Conservation (phyloP, 2,797 vertebrate genomes). For the Sebastes flavidus region DNA sequence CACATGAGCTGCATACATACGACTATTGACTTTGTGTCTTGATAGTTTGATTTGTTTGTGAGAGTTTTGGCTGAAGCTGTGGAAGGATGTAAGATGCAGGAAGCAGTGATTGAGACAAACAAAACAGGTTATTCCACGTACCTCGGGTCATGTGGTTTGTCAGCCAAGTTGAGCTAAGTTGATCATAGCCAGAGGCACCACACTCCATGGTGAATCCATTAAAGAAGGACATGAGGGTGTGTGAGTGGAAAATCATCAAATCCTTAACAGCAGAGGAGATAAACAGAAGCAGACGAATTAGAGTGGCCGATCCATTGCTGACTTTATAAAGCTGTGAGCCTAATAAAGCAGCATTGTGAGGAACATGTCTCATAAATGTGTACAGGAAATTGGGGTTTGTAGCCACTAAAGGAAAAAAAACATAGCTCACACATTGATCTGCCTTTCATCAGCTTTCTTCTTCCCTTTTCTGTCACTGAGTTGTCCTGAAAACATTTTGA, state of each 20-base stretch:
- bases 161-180: background rate
- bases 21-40: background rate
- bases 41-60: background rate
- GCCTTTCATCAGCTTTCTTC: background rate
- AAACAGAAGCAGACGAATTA: background rate
- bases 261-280: background rate
- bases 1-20: background rate
- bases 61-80: background rate
- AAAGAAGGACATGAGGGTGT: background rate
- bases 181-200: background rate
- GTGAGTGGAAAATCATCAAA: background rate
- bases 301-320: background rate
- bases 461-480: background rate
- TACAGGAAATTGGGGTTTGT: background rate
- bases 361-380: background rate
- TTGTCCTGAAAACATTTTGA: background rate
- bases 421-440: background rate
- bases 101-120: background rate
- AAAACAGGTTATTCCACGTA: slow-evolving; percentile 36
- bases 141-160: background rate
- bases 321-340: background rate
- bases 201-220: background rate
- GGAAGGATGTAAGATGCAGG: background rate
- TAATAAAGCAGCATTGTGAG: background rate
- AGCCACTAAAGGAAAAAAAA: background rate